Percentiles rank a stretch among this genome's conserved stretches.
These are phyloP conservation scores for Tympanuchus pallidicinctus DNA, from an alignment of 2,113 vertebrate species.

Conservation along the genomic window DNA sequence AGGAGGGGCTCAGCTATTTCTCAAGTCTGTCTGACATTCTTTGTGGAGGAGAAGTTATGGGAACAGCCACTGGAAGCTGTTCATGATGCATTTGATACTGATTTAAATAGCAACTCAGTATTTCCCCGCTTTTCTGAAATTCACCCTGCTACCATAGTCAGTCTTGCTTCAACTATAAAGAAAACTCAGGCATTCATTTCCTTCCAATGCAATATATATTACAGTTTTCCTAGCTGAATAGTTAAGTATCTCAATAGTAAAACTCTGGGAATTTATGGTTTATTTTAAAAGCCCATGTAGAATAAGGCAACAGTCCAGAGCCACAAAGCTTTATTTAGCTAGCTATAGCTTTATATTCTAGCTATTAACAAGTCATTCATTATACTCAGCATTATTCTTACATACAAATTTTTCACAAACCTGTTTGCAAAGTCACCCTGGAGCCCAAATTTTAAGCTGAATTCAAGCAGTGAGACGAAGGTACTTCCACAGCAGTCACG, in stretches of 20 bases:
- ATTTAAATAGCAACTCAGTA: background rate
- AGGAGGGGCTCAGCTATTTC: background rate
- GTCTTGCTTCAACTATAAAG: background rate
- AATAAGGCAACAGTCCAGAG: slow-evolving; percentile 18
- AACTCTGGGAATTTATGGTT: slow-evolving; percentile 54
- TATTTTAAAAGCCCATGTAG: slow-evolving; percentile 43
- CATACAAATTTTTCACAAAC: slow-evolving; percentile 53
- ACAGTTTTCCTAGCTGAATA: slow-evolving; percentile 18
- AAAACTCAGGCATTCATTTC: background rate
- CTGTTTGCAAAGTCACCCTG: slow-evolving; percentile 13
- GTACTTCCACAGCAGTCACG: background rate
- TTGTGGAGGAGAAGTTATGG: background rate
- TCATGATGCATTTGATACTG: background rate
- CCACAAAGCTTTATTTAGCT: slow-evolving; percentile 29
- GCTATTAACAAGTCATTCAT: slow-evolving; percentile 53
- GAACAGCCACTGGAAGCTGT: background rate
- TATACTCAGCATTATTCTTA: slow-evolving; percentile 46
- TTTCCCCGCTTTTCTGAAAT: background rate
- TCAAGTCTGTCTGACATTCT: background rate
- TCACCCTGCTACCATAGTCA: background rate
- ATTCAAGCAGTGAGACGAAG: background rate
- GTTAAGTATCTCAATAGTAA: slow-evolving; percentile 39
- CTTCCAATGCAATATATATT: slow-evolving; percentile 2
- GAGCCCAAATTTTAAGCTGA: background rate
- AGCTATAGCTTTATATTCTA: slow-evolving; percentile 49